Evolutionary conservation across 2,888 invertebrate species (phyloP).

Genomic region (Lasioglossum vierecki): DNA sequence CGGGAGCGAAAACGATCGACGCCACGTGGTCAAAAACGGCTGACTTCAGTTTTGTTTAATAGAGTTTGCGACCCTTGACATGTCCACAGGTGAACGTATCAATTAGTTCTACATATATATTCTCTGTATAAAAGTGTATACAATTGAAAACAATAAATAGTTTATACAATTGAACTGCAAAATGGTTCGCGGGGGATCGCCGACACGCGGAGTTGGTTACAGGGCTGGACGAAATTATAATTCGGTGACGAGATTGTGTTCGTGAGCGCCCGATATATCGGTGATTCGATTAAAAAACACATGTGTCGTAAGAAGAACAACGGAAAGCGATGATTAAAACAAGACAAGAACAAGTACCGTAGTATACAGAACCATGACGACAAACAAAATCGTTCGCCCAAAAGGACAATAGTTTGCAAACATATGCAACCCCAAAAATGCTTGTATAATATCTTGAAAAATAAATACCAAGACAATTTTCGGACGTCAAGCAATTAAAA

Average conservation of each 20-base stretch:
- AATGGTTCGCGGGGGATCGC: not conserved
- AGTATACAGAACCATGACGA: not conserved
- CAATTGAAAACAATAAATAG: constrained; percentile 15
- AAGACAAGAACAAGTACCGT: not conserved
- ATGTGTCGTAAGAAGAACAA: not conserved
- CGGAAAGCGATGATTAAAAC: not conserved
- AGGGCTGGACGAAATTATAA: constrained; percentile 3
- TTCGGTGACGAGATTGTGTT: constrained; percentile 7
- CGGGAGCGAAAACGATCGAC: not conserved
- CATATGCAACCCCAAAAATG: not conserved
- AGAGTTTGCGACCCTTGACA: not conserved
- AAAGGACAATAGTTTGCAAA: not conserved
- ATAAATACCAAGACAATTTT: not conserved
- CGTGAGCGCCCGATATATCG: not conserved
- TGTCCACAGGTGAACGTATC: constrained; percentile 3
- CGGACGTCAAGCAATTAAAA: not conserved
- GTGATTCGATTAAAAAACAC: not conserved
- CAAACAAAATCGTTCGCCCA: not conserved
- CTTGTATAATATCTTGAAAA: not conserved
- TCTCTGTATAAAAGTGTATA: constrained; percentile 18
- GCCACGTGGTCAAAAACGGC: not conserved
- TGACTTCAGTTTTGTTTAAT: not conserved
- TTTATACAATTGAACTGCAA: constrained; percentile 7
- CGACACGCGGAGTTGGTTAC: not conserved
- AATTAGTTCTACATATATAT: constrained; percentile 5